phyloP scores from a whole-genome alignment of 2,888 invertebrate species.

The Sclerodermus sp. region DNA sequence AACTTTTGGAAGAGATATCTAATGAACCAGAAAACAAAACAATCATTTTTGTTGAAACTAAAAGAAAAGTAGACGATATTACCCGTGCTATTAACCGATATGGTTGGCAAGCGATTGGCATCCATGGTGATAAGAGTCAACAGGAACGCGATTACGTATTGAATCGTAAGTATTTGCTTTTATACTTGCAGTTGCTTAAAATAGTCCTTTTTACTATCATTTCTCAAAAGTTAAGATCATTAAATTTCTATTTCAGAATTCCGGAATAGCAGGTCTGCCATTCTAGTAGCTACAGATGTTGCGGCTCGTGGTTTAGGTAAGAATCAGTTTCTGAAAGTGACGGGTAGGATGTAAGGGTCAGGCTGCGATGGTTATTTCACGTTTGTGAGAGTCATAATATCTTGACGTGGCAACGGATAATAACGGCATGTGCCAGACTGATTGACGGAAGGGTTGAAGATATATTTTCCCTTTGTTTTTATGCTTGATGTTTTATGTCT shows the following conservation, averaged over 20 bases:
- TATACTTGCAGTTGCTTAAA: constrained; percentile 12
- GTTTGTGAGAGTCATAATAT: constrained; percentile 42
- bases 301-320: constrained; percentile 67
- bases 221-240: background rate
- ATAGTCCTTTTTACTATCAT: constrained; percentile 12
- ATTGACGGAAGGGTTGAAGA: constrained; percentile 37
- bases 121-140: constrained; percentile 71
- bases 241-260: constrained; percentile 55
- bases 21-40: constrained; percentile 67
- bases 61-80: constrained; percentile 69
- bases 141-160: constrained; percentile 68
- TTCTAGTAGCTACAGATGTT: constrained; percentile 69
- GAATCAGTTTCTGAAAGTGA: constrained; percentile 35
- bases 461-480: background rate
- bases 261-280: constrained; percentile 61
- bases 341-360: constrained; percentile 55
- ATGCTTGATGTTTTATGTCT: background rate
- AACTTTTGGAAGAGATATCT: constrained; percentile 65
- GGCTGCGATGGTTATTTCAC: constrained; percentile 57
- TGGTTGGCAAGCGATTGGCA: constrained; percentile 62
- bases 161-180: constrained; percentile 50
- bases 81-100: constrained; percentile 63
- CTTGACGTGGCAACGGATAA: constrained; percentile 53
- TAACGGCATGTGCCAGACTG: constrained; percentile 58
- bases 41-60: constrained; percentile 71